These are phyloP conservation scores for Drosophila sucinea DNA, from an alignment of 1,140 invertebrate genomes.

Conservation along the genomic window DNA sequence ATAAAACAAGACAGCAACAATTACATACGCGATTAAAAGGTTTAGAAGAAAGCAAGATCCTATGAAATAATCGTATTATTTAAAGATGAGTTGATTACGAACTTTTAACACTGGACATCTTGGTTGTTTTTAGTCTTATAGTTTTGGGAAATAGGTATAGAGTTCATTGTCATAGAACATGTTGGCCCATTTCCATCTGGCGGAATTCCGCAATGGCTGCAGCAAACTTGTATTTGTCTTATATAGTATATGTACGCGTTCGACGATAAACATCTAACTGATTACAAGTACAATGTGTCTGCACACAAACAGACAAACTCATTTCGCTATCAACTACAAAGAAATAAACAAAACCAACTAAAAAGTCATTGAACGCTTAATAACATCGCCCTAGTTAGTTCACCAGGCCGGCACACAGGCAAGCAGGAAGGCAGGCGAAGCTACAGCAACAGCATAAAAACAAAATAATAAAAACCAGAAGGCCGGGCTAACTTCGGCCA, in stretches of 20 bases:
- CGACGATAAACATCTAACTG: slow-evolving; percentile 22
- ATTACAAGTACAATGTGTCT: slow-evolving; percentile 11
- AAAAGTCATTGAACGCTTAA: slow-evolving; percentile 66
- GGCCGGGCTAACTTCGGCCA: no score
- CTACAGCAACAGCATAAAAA: slow-evolving; percentile 30
- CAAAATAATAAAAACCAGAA: slow-evolving; percentile 48
- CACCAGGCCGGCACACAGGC: slow-evolving; percentile 7
- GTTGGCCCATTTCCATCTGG: not conserved
- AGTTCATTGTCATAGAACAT: not conserved
- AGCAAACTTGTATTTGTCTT: not conserved
- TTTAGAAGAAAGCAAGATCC: no score
- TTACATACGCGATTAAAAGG: no score
- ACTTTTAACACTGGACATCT: no score
- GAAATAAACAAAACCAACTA: slow-evolving; percentile 30
- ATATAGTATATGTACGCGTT: not conserved
- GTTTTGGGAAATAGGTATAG: not conserved
- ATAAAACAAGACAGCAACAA: no score
- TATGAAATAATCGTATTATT: no score
- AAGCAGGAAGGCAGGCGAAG: slow-evolving; percentile 15
- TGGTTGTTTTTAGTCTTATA: no score
- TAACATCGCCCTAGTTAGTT: slow-evolving; percentile 60
- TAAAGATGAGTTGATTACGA: no score
- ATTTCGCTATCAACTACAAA: slow-evolving; percentile 41
- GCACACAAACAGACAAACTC: not conserved
- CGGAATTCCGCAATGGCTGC: not conserved